These are phyloP conservation scores for Agriopis marginaria DNA, from an alignment of 2,888 invertebrate genomes.

Conservation along the genomic window DNA sequence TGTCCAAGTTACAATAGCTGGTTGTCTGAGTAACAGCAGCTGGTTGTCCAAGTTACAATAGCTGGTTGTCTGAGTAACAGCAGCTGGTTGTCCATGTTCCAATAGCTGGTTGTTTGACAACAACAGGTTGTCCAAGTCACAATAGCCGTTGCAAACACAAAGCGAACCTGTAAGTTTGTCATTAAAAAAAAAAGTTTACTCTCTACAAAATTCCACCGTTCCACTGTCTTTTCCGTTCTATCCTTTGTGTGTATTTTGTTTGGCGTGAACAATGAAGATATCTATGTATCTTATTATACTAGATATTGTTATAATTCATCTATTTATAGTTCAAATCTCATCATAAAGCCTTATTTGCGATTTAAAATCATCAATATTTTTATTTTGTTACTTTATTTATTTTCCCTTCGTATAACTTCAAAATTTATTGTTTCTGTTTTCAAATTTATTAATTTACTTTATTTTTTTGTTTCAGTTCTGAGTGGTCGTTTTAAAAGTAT, in stretches of 20 bases:
- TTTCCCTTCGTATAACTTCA: slow-evolving; percentile 28
- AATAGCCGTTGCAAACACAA: neutral
- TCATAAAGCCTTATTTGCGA: neutral
- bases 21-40: neutral
- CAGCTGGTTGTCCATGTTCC: neutral
- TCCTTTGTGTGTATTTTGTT: too few species aligned
- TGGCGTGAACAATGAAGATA: too few species aligned
- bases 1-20: neutral
- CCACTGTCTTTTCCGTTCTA: too few species aligned
- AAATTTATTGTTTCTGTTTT: slow-evolving; percentile 25
- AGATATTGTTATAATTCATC: too few species aligned
- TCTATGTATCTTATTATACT: too few species aligned
- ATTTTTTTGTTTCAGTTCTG: slow-evolving; percentile 79
- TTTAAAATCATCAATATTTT: neutral
- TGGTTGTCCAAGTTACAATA: neutral
- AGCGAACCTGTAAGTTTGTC: too few species aligned
- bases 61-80: neutral
- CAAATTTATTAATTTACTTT: slow-evolving; percentile 47
- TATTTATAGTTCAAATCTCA: neutral
- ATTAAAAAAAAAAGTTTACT: too few species aligned
- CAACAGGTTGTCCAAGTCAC: neutral
- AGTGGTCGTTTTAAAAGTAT: slow-evolving; percentile 70
- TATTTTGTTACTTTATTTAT: neutral
- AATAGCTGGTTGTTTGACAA: neutral
- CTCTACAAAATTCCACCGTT: too few species aligned